Evolutionary conservation across 2,888 invertebrate genomes (phyloP).

Genomic region (Cosmia trapezina): DNA sequence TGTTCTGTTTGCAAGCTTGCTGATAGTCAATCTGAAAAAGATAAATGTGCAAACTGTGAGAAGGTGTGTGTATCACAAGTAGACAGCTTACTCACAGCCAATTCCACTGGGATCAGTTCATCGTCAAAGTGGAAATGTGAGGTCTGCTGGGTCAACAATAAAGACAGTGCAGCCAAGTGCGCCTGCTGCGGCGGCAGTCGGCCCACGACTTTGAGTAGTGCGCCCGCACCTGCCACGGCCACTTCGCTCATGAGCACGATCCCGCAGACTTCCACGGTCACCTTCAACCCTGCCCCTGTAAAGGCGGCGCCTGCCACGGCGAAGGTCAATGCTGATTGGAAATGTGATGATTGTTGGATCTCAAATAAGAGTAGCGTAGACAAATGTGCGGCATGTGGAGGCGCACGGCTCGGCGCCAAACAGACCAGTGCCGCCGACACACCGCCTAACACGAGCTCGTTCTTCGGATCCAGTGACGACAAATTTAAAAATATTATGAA

Average conservation of each 20-base stretch:
- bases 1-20: constrained; percentile 73
- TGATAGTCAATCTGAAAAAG: constrained; percentile 61
- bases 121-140: constrained; percentile 76
- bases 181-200: constrained; percentile 73
- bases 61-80: constrained; percentile 61
- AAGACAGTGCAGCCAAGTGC: constrained; percentile 70
- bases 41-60: constrained; percentile 74
- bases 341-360: constrained; percentile 78
- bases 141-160: constrained; percentile 77
- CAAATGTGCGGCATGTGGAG: constrained; percentile 78
- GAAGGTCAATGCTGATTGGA: constrained; percentile 67
- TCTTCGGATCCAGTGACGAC: constrained; percentile 60
- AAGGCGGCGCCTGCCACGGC: neutral
- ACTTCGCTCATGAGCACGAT: constrained; percentile 5
- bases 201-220: constrained; percentile 44
- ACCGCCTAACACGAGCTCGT: constrained; percentile 29
- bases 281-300: constrained; percentile 15
- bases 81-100: constrained; percentile 27
- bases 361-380: constrained; percentile 72
- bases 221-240: constrained; percentile 2
- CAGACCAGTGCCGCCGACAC: constrained; percentile 22
- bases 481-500: constrained; percentile 69
- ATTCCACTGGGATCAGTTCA: constrained; percentile 40
- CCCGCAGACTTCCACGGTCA: constrained; percentile 5
- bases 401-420: constrained; percentile 65